These are phyloP conservation scores for Stenoptilia bipunctidactyla DNA, from an alignment of 2,888 invertebrate genomes.

Conservation along the genomic window DNA sequence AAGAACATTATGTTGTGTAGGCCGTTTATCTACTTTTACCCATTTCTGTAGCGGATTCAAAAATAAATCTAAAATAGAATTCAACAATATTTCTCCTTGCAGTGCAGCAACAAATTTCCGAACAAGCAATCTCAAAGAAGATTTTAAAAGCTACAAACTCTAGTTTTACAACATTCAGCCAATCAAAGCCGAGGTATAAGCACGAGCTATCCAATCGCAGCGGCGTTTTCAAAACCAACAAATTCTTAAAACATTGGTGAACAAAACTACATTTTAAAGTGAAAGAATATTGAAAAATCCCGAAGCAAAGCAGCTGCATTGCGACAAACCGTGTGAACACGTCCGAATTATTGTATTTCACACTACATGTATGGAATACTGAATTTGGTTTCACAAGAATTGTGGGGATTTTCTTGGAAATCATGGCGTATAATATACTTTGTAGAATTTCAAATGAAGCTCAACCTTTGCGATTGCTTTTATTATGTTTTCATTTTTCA, in stretches of 20 bases:
- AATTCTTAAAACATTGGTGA: neutral
- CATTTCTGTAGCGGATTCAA: no score
- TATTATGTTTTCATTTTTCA: no score
- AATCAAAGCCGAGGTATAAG: neutral
- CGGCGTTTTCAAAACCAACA: neutral
- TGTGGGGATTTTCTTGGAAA: conserved; percentile 34
- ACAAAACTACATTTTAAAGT: neutral
- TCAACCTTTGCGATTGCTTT: no score
- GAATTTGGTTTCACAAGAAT: conserved; percentile 17
- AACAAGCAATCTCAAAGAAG: neutral
- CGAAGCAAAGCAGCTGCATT: conserved; percentile 39
- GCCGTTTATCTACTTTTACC: no score
- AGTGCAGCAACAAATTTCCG: no score
- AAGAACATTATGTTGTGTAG: no score
- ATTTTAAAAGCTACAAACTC: conserved; percentile 1
- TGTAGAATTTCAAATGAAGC: no score
- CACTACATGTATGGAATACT: conserved; percentile 32
- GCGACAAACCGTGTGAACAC: conserved; percentile 61
- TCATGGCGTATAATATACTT: conserved; percentile 10
- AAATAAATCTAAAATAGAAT: no score
- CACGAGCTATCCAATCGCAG: neutral
- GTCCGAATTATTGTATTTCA: conserved; percentile 50
- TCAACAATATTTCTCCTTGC: no score
- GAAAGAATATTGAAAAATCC: conserved; percentile 39
- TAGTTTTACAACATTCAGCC: neutral